Base-by-base conservation (phyloP, 1,140 invertebrate genomes). In the Mylabris phalerata region DNA sequence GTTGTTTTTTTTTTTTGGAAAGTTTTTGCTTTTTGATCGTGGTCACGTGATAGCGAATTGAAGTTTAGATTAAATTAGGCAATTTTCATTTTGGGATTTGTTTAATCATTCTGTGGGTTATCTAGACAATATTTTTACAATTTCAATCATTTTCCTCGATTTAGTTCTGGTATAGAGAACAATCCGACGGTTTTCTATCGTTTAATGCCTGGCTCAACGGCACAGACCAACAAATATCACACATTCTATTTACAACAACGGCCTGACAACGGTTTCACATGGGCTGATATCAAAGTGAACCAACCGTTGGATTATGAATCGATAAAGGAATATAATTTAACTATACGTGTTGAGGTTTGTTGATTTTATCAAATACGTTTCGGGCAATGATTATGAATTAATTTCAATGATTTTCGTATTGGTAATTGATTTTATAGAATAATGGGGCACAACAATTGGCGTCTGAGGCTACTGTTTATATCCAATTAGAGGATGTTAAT, bases 271-370 rank as follows among this genome's bases (percentile, higher is more conserved):
- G 88, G 89, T 26, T 89, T 88, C 63, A 94, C 91, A 62, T 95
- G 92, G 90, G 92, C 91, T 9, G 92, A 95, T 71, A 92, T 96
- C 75, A 93, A 95, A 81, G 92, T 96, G 59, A 95, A 97, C 79
- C 92, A 95, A 80, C 92, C 91, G 10, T 76, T 97, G 63, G 93
- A 97, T 77, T 97, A 92, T 73, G 93, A 96, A 75, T 91, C 85
- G 65, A 94, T 95, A 73, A 93, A 93, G 76, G 92, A 95, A 74
- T 97, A 96, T 73, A 96, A 95, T 82, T 78, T 97, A 55, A 97
- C 93, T 4, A 92, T 97, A 73, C 85, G 93, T 74, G 93, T 95
- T 43, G 93, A 95, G 87, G 92, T 95, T 77, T 80, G 81, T 77
- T 44, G 46, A 46, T 57, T 50, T n/a, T 46, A 10, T 11, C 26